Conservation (phyloP, 1,140 invertebrate genomes). For the Ditylenchus dipsaci region DNA sequence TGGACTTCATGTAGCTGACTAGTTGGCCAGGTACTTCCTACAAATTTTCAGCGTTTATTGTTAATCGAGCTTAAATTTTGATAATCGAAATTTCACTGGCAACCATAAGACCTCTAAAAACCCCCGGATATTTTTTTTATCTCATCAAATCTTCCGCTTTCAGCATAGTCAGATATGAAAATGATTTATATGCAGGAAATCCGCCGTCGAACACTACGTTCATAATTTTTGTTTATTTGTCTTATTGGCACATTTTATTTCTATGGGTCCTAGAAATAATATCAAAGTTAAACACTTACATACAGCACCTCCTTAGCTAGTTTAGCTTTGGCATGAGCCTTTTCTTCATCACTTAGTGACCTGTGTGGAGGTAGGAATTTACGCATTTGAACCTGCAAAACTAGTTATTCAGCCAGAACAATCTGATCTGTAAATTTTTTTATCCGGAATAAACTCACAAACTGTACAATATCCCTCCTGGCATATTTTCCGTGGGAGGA, state of each 20-base stretch:
- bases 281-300: neutral
- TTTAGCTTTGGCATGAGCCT: conserved; percentile 34
- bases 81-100: no score
- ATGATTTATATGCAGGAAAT: no score
- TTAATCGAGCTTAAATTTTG: no score
- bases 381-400: conserved; percentile 52
- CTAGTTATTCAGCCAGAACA: neutral
- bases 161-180: no score
- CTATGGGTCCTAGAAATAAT: no score
- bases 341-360: conserved; percentile 38
- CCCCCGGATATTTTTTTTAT: no score
- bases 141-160: no score
- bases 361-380: conserved; percentile 49
- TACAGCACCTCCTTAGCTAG: conserved; percentile 48
- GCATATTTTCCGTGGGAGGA: conserved; percentile 42
- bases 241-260: no score
- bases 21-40: conserved; percentile 47
- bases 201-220: no score
- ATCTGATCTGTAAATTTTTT: neutral
- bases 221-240: no score
- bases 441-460: neutral
- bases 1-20: conserved; percentile 49
- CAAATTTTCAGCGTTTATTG: no score
- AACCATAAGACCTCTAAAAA: no score
- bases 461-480: conserved; percentile 5